These are phyloP conservation scores for Campylomormyrus tamandua DNA, from an alignment of 2,113 vertebrate species.

Conservation along the genomic window DNA sequence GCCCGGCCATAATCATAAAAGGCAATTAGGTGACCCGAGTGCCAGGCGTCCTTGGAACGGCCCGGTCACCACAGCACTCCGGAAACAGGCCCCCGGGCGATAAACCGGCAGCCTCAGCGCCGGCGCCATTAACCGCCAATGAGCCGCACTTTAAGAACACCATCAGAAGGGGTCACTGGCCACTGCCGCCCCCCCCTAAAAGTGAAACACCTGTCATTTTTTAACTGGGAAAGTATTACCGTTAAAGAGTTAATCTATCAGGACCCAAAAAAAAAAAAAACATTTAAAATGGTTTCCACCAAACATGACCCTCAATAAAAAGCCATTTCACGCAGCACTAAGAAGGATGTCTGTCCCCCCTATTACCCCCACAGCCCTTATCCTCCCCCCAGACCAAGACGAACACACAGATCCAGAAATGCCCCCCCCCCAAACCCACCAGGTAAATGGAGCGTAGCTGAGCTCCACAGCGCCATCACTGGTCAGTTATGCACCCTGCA, in stretches of 20 bases:
- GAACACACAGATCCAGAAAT: background rate
- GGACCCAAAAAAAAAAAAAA: background rate
- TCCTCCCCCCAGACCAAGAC: background rate
- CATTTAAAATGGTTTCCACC: background rate
- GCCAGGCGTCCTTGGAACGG: constrained; percentile 67
- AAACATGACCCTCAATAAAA: background rate
- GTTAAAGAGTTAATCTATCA: background rate
- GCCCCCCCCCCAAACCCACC: background rate
- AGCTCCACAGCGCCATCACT: background rate
- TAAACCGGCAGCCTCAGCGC: constrained; percentile 59
- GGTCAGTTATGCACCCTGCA: constrained; percentile 41
- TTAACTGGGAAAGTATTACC: background rate
- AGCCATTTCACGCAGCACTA: background rate
- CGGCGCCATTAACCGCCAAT: constrained; percentile 63
- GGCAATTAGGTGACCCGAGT: constrained; percentile 74
- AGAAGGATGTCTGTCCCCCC: background rate
- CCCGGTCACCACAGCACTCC: constrained; percentile 62
- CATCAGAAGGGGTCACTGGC: constrained; percentile 25
- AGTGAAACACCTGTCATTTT: constrained; percentile 23
- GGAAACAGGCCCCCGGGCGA: constrained; percentile 9
- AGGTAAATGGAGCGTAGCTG: background rate
- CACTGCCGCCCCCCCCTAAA: background rate
- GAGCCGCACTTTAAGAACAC: constrained; percentile 38
- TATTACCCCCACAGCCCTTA: background rate
- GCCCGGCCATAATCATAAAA: constrained; percentile 77